Evolutionary conservation across 2,888 invertebrate species (phyloP).

Genomic region (Muscina levida): DNA sequence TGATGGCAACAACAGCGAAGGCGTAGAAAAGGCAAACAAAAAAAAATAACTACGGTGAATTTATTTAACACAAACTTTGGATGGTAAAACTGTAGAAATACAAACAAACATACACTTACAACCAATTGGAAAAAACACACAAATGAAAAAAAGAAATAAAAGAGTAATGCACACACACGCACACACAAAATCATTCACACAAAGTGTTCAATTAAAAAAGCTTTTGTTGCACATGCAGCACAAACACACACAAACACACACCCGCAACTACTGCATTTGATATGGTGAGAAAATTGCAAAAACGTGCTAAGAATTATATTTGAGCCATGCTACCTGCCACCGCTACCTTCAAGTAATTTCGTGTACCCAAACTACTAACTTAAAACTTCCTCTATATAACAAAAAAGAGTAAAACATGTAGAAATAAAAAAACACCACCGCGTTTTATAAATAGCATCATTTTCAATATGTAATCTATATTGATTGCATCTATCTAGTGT

Average conservation of each 20-base stretch:
- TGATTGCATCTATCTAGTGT: too few relatives aligned
- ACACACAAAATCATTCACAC: slow-evolving; percentile 20
- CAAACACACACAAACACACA: background rate
- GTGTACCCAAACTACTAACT: too few relatives aligned
- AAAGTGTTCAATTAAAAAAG: slow-evolving; percentile 54
- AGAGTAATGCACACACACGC: background rate
- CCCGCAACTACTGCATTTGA: slow-evolving; percentile 21
- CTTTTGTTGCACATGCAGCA: slow-evolving; percentile 32
- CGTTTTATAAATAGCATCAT: too few relatives aligned
- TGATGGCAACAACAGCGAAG: too few relatives aligned
- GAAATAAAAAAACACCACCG: too few relatives aligned
- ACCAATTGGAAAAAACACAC: background rate
- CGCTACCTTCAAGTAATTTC: too few relatives aligned
- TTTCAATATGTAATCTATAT: too few relatives aligned
- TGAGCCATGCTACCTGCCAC: too few relatives aligned
- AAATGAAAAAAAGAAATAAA: background rate
- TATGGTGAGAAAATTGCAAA: slow-evolving; percentile 55
- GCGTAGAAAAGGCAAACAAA: background rate
- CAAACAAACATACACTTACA: too few relatives aligned
- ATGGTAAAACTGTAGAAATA: background rate
- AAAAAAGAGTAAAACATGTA: too few relatives aligned
- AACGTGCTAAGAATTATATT: slow-evolving; percentile 45
- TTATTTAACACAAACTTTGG: slow-evolving; percentile 30
- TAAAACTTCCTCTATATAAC: too few relatives aligned
- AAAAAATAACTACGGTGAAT: background rate